Conservation (phyloP, 2,797 vertebrate genomes). For the Aythya fuligula region DNA sequence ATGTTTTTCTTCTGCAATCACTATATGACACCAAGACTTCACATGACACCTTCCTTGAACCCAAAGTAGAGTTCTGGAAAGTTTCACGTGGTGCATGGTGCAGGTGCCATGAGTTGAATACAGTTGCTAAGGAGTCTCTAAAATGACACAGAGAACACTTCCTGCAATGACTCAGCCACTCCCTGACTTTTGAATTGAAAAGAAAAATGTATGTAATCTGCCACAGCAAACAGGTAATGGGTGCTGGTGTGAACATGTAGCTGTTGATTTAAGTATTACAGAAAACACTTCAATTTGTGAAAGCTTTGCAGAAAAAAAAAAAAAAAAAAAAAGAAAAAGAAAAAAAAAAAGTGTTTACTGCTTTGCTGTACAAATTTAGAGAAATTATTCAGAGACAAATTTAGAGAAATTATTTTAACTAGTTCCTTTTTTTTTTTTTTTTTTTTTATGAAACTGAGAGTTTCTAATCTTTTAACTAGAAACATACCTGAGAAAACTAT, state of each 20-base stretch:
- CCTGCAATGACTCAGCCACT: constrained; percentile 4
- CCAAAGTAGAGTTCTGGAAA: not conserved
- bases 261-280: not conserved
- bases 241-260: not conserved
- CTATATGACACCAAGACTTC: not conserved
- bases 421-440: not conserved
- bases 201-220: not conserved
- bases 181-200: constrained; percentile 36
- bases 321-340: not conserved
- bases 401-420: not conserved
- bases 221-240: constrained; percentile 6
- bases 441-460: not conserved
- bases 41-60: constrained; percentile 25
- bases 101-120: not conserved
- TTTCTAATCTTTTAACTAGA: not conserved
- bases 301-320: not conserved
- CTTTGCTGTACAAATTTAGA: not conserved
- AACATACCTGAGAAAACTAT: not conserved
- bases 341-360: not conserved
- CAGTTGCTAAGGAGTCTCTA: constrained; percentile 33
- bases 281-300: not conserved
- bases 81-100: not conserved
- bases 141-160: not conserved
- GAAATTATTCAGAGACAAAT: not conserved
- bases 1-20: not conserved